Conservation (phyloP, 2,888 invertebrate species). For the Synergus umbraculus region DNA sequence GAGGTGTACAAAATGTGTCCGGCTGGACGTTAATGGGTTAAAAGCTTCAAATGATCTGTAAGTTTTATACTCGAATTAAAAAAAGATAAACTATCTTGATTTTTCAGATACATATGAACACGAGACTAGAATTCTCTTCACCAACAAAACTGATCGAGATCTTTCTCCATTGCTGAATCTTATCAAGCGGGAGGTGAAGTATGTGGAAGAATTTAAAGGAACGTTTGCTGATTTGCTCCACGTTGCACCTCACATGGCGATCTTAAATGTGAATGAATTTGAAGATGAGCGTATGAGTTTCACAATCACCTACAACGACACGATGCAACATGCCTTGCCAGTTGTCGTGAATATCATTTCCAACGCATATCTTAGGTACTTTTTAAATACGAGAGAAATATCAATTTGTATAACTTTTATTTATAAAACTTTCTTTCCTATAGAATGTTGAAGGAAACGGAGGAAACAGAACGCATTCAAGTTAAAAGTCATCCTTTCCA, state of each 20-base stretch:
- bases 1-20: no score
- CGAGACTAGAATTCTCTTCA: slow-evolving; percentile 81
- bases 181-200: slow-evolving; percentile 70
- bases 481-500: slow-evolving; percentile 85
- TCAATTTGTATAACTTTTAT: not conserved
- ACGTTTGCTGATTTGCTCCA: slow-evolving; percentile 82
- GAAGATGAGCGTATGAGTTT: slow-evolving; percentile 78
- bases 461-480: slow-evolving; percentile 79
- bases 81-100: not conserved
- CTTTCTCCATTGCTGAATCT: slow-evolving; percentile 69
- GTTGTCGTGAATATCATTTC: slow-evolving; percentile 86
- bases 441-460: slow-evolving; percentile 75
- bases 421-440: slow-evolving; percentile 26
- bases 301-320: slow-evolving; percentile 87
- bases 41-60: no score
- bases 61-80: no score
- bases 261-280: slow-evolving; percentile 81
- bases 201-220: slow-evolving; percentile 81
- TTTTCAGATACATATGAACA: slow-evolving; percentile 80
- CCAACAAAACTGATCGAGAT: slow-evolving; percentile 79
- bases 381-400: not conserved
- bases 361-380: slow-evolving; percentile 85
- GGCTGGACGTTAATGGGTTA: no score
- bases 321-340: slow-evolving; percentile 88
- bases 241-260: slow-evolving; percentile 84